Percentiles rank a stretch among this genome's conserved stretches.
Evolutionary conservation across 2,113 vertebrate genomes (phyloP).

Genomic region (Pipa parva): DNA sequence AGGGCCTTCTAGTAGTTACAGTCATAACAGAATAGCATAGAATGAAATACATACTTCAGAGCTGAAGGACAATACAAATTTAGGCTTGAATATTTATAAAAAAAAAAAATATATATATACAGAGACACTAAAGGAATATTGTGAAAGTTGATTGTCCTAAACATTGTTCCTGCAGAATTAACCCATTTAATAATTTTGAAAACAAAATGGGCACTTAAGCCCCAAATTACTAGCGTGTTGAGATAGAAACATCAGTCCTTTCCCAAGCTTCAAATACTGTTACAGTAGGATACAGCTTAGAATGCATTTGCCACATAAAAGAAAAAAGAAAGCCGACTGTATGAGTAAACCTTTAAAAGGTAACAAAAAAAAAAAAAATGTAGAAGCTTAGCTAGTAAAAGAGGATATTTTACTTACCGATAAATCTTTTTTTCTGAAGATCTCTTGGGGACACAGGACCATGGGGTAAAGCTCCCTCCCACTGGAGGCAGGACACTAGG

Average conservation of each 20-base stretch:
- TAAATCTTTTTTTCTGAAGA: too few relatives aligned
- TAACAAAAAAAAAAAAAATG: too few relatives aligned
- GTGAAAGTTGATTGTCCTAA: slow-evolving; percentile 40
- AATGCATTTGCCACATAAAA: slow-evolving; percentile 7
- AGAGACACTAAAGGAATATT: slow-evolving; percentile 16
- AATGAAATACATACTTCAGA: neutral
- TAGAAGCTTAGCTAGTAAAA: too few relatives aligned
- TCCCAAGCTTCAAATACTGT: slow-evolving; percentile 28
- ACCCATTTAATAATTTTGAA: neutral
- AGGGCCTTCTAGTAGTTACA: too few relatives aligned
- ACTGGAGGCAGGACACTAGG: too few relatives aligned
- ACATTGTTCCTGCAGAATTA: slow-evolving; percentile 36
- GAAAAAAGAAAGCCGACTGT: neutral
- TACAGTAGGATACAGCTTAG: slow-evolving; percentile 10
- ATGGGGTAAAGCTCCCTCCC: too few relatives aligned
- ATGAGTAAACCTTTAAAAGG: too few relatives aligned
- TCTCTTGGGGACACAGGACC: too few relatives aligned
- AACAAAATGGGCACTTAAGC: neutral
- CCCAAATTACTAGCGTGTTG: too few relatives aligned
- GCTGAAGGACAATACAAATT: slow-evolving; percentile 6
- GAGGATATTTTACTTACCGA: too few relatives aligned
- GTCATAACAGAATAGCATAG: too few relatives aligned
- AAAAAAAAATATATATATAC: slow-evolving; percentile 36
- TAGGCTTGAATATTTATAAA: slow-evolving; percentile 26
- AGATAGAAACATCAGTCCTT: slow-evolving; percentile 6